Evolutionary conservation across 2,888 invertebrate genomes (phyloP), one percentile per base, ranked within the genome.

Genomic region (Camponotus fellah): DNA sequence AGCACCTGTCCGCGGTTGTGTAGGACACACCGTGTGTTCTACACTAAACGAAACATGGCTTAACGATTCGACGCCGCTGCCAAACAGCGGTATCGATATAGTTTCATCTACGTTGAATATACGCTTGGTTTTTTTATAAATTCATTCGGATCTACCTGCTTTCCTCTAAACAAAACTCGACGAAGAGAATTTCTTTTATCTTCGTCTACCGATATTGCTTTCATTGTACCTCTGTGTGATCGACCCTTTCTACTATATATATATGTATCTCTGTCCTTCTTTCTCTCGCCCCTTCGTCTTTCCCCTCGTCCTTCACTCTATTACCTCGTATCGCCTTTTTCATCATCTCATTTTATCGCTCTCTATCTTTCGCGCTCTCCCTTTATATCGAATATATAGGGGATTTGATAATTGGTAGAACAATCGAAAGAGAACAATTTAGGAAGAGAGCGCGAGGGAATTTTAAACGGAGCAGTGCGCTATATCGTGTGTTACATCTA

Each of bases 111-210:
- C 68, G 86, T 87, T 75, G 49, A 74, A 68, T 83, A 10, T 21
- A 56, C 32, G 46, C 40, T n/a, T n/a, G 46, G 53, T n/a, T 43
- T 83, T 83, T 87, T 86, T 85, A 83, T 83, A 76, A 77, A 53
- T 56, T 81, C 40, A 72, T 56, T 76, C 76, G 82, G 64, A 71
- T 83, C 81, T 87, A 85, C 85, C 85, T 85, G 83, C 72, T 87
- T 37, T 79, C 65, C 85, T 87, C 77, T 58, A 62, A 79, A 64
- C 83, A 62, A 2, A 76, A 72, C 83, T 81, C 72, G 53, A 68
- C 75, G 64, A 49, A 72, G 65, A 72, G 74, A 68, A 72, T 49
- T 60, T 86, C 76, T 81, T 83, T 83, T 72, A 60, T 69, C 79
- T 56, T 72, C 75, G 75, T 82, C 80, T 85, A 68, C 77, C 71